Evolutionary conservation across 2,888 invertebrate species (phyloP), one percentile per base, ranked within the genome.

Genomic region (Dione vanillae): DNA sequence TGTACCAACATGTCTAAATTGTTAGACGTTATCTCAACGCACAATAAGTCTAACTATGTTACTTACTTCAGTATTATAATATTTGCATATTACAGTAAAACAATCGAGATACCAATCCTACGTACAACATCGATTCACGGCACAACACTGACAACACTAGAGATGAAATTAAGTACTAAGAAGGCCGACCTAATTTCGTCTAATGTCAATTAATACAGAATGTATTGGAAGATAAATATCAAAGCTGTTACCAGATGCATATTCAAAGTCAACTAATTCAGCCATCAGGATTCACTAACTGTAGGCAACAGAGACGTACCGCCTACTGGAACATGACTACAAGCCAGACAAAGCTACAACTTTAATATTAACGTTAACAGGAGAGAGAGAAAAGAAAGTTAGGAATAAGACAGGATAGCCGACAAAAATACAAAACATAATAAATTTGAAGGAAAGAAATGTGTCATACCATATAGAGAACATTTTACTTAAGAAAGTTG

Each of bases 101-200:
- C 5, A 27, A 61, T 43, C 43, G 11, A 43, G 59, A 61, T 6
- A 56, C 54, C n/a, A 27, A 61, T 27, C 43, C 59, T 43, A 58
- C 19, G 47, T 41, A 68, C 62, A 45, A 66, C 66, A 70, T 40
- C 52, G 16, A 66, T 51, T 58, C 19, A 67, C 19, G n/a, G 43
- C 41, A 52, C n/a, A 20, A 59, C 59, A 59, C 43, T 45, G 41
- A 67, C 37, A 45, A 47, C 8, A 40, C 16, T 56, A 56, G 9
- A 58, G 14, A 47, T n/a, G n/a, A n/a, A n/a, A n/a, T n/a, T n/a
- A n/a, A n/a, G n/a, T n/a, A n/a, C n/a, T n/a, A 19, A 47, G n/a
- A n/a, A n/a, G n/a, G n/a, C n/a, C n/a, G n/a, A n/a, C n/a, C n/a
- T n/a, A n/a, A n/a, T n/a, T n/a, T n/a, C n/a, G n/a, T n/a, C n/a